Evolutionary conservation across 2,888 invertebrate genomes (phyloP).

Genomic region (Melikaiella ostensackeni): DNA sequence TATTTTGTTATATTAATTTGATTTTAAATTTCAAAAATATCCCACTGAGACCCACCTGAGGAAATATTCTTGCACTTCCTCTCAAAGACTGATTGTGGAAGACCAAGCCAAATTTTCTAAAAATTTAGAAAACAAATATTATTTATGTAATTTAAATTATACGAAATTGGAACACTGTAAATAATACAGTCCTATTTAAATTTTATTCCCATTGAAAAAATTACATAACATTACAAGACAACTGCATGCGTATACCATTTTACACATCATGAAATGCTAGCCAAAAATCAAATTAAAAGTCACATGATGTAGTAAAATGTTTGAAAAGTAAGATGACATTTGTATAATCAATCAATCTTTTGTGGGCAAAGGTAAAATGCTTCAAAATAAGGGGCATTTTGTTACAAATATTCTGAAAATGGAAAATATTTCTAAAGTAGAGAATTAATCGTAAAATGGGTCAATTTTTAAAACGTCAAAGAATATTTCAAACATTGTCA

Average conservation of each 20-base stretch:
- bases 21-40: too few species aligned
- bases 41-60: too few species aligned
- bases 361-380: neutral
- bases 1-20: too few species aligned
- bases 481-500: neutral
- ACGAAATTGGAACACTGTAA: neutral
- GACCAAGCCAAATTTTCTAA: neutral
- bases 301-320: too few species aligned
- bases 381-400: neutral
- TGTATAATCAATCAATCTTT: neutral
- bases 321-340: neutral
- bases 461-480: too few species aligned
- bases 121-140: neutral
- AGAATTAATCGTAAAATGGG: too few species aligned
- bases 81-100: neutral
- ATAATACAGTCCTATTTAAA: neutral
- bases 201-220: neutral
- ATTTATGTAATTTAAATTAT: neutral
- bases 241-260: too few species aligned
- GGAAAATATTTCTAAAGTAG: too few species aligned
- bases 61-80: neutral
- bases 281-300: too few species aligned
- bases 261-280: too few species aligned
- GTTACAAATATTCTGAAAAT: neutral
- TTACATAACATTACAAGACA: neutral